phyloP scores from a whole-genome alignment of 1,140 invertebrate genomes.

The Phocides pigmalion region DNA sequence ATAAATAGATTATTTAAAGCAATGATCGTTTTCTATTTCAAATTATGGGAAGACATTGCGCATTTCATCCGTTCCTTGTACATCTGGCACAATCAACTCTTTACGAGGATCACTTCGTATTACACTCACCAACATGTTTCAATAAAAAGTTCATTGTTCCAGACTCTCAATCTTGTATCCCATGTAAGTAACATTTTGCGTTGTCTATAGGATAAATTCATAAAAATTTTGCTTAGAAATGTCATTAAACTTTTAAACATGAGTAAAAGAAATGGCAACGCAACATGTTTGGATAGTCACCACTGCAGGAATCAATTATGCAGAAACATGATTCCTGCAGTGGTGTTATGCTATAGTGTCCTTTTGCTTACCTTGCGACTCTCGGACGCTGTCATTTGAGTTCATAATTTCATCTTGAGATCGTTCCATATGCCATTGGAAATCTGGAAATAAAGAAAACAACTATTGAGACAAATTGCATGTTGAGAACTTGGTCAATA shows the following conservation, averaged over 20 bases:
- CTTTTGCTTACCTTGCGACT: slow-evolving; percentile 81
- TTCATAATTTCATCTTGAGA: slow-evolving; percentile 82
- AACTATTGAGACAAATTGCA: not conserved
- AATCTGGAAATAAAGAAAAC: slow-evolving; percentile 66
- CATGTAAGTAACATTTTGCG: slow-evolving; percentile 65
- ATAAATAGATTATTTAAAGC: slow-evolving; percentile 79
- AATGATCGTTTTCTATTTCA: slow-evolving; percentile 76
- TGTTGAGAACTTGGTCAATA: no score
- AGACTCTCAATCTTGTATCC: slow-evolving; percentile 67
- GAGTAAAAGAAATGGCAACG: slow-evolving; percentile 45
- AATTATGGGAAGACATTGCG: slow-evolving; percentile 84
- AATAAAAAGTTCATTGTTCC: slow-evolving; percentile 67
- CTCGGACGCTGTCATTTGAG: slow-evolving; percentile 78
- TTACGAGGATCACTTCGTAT: not conserved
- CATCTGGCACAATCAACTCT: slow-evolving; percentile 70
- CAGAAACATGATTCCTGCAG: slow-evolving; percentile 34
- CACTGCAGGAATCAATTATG: slow-evolving; percentile 33
- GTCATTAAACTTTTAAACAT: slow-evolving; percentile 3
- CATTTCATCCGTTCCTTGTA: slow-evolving; percentile 83
- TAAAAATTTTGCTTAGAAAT: slow-evolving; percentile 10
- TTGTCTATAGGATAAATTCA: slow-evolving; percentile 21
- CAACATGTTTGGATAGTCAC: slow-evolving; percentile 52
- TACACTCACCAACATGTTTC: not conserved
- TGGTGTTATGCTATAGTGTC: slow-evolving; percentile 34
- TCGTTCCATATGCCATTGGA: slow-evolving; percentile 83